Conservation (phyloP, 2,888 invertebrate species). For the Ariolimax columbianus region DNA sequence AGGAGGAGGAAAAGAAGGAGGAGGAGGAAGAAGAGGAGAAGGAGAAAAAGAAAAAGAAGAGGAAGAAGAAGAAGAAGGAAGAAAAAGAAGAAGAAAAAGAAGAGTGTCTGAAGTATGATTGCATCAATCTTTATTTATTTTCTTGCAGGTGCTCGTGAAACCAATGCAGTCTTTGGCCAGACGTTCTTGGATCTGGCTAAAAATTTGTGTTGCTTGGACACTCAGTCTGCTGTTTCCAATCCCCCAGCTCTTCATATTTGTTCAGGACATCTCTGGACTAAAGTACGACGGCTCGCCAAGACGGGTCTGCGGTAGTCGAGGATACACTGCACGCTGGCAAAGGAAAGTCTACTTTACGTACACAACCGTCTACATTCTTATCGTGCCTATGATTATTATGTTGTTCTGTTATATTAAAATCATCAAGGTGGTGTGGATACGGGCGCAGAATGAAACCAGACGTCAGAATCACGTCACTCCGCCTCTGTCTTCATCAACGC, state of each 20-base stretch:
- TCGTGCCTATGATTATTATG: conserved; percentile 79
- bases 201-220: conserved; percentile 78
- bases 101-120: not conserved
- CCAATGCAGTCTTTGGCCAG: conserved; percentile 76
- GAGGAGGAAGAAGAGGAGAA: not conserved
- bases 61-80: conserved; percentile 12
- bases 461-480: not conserved
- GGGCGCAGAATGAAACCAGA: conserved; percentile 58
- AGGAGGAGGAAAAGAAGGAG: too few relatives aligned
- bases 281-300: conserved; percentile 70
- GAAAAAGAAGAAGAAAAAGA: not conserved
- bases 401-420: conserved; percentile 79
- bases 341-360: conserved; percentile 79
- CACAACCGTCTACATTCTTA: conserved; percentile 78
- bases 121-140: not conserved
- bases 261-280: conserved; percentile 33
- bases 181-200: conserved; percentile 71
- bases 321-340: conserved; percentile 79
- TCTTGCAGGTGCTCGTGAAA: conserved; percentile 75
- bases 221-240: conserved; percentile 78
- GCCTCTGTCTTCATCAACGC: not conserved
- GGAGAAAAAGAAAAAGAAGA: not conserved
- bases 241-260: conserved; percentile 79
- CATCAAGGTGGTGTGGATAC: conserved; percentile 78
- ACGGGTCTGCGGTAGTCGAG: conserved; percentile 77